Evolutionary conservation across 2,797 vertebrate species (phyloP), one percentile per base, ranked within the genome.

Genomic region (Fratercula arctica): DNA sequence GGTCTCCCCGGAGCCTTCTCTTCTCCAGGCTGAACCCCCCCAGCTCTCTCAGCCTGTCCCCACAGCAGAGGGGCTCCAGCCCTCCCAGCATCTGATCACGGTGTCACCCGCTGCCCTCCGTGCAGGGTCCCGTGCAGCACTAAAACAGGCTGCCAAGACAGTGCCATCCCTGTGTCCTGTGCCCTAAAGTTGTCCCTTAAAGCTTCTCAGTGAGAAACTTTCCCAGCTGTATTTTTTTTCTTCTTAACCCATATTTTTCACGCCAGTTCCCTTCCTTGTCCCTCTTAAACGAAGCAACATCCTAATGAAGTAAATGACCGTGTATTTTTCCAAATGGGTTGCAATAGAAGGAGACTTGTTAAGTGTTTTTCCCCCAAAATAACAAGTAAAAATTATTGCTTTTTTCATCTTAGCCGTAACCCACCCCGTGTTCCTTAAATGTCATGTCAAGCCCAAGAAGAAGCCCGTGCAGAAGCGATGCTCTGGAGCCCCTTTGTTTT

Each of bases 291-390:
- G 6, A n/a, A 73, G 4, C 69, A 28, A 6, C 23, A 16, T 9
- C 56, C 59, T 11, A 9, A 10, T 17, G 11, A 35, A 48, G 5
- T 19, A 13, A 17, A 31, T 3, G 16, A 39, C 19, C 0, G 0
- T 17, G 51, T 21, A 6, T 11, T 81, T 63, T 25, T 46, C 26
- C 20, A 13, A 46, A 25, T 3, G 60, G 6, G 11, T 8, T 53
- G 28, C 16, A 10, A 5, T 25, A 39, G 17, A 24, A 11, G 21
- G 11, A 54, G 16, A 35, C 24, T 4, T 24, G 10, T 33, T 63
- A 16, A 61, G 31, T 7, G 19, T 51, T 82, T 23, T 2, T 2
- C 18, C 37, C n/a, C 2, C 0, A 2, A 43, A 20, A 68, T 11
- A 48, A 25, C 59, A 14, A 16, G 23, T 17, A 13, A 39, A 72